phyloP scores from a whole-genome alignment of 2,888 invertebrate genomes.

The Chouioia cunea region DNA sequence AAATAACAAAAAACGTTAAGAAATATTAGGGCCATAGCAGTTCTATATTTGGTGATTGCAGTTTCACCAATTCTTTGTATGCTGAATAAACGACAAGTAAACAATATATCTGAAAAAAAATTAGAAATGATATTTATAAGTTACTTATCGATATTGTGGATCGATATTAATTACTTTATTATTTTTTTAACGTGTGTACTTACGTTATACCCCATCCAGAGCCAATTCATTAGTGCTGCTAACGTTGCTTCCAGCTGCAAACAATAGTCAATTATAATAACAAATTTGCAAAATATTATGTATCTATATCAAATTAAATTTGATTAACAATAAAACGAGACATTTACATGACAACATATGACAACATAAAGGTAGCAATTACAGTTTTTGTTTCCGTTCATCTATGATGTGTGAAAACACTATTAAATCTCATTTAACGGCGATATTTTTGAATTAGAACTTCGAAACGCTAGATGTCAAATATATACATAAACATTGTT shows the following conservation, averaged over 20 bases:
- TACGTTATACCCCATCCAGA: constrained; percentile 90
- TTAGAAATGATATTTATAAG: constrained; percentile 20
- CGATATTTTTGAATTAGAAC: too few species aligned
- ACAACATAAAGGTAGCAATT: too few species aligned
- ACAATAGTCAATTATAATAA: constrained; percentile 34
- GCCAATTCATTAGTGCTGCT: constrained; percentile 81
- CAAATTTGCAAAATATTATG: constrained; percentile 21
- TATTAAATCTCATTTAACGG: too few species aligned
- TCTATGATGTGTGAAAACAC: too few species aligned
- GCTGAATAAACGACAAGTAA: constrained; percentile 89
- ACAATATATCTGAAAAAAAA: constrained; percentile 82
- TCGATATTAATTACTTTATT: background rate
- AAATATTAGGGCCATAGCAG: constrained; percentile 75
- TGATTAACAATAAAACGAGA: too few species aligned
- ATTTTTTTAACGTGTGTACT: constrained; percentile 64
- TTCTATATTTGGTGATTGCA: constrained; percentile 91
- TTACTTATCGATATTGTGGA: background rate
- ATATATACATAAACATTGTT: constrained; percentile 1
- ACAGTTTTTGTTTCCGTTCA: too few species aligned
- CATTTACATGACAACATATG: too few species aligned
- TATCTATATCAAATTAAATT: too few species aligned
- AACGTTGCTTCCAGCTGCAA: constrained; percentile 84
- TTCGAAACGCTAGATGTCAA: constrained; percentile 3
- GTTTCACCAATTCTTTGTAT: constrained; percentile 82
- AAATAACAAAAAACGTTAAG: constrained; percentile 1